Base-by-base conservation (phyloP, 2,113 vertebrate species). In the Larimichthys polyactis region DNA sequence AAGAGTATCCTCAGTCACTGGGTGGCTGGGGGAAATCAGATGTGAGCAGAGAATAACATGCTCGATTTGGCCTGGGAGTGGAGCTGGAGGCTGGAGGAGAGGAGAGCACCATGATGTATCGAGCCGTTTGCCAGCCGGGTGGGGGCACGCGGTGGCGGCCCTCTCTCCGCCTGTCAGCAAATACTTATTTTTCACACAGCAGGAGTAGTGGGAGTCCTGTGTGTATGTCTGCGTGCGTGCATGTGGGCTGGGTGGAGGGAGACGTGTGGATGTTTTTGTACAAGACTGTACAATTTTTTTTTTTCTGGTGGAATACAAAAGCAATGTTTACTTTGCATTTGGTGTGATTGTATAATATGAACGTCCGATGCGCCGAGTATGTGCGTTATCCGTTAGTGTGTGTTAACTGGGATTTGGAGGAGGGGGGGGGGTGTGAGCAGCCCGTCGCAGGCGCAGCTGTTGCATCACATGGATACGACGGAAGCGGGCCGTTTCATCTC, bases 151-250 rank as follows among this genome's bases (percentile, higher is more conserved):
- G 91, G 94, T 94, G 80, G 90, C 79, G 81, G 92, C 91, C 95
- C 94, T 94, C 95, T 94, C 95, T 93, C 95, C 96, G 96, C 83
- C 94, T 96, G 95, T 96, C 94, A 94, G 96, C 95, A 97, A 96
- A 97, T 96, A 96, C 95, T 95, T 95, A 96, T 97, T 97, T 97
- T 96, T 97, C 96, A 97, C 96, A 95, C 96, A 96, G 95, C 95
- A 95, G 95, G 95, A 93, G 82, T 92, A 96, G 95, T 94, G 90
- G 95, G 94, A 95, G 92, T 94, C 95, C 69, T 71, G 85, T 62
- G 85, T 62, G 68, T 78, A 40, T 81, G 75, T 93, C 95, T 94
- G 58, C 49, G 67, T 74, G 69, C 36, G 85, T 62, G 68, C 76
- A 32, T 79, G 75, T 94, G 71, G 51, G 71, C 59, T 57, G 48